Evolutionary conservation across 2,888 invertebrate species (phyloP).

Genomic region (Phragmatobia fuliginosa): DNA sequence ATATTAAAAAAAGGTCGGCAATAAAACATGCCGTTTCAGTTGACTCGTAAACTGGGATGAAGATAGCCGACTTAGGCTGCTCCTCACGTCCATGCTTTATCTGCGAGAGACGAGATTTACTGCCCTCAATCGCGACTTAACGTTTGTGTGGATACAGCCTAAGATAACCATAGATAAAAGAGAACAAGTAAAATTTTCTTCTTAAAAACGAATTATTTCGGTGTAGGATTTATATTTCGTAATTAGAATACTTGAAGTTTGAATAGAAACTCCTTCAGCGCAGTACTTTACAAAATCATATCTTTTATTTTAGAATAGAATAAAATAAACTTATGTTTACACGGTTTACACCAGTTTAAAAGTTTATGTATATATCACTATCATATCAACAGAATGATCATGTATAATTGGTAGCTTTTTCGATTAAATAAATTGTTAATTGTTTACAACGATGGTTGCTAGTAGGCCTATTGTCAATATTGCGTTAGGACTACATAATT

Average conservation of each 20-base stretch:
- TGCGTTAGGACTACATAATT: too few species aligned
- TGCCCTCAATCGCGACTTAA: constrained; percentile 62
- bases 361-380: too few species aligned
- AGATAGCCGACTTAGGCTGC: constrained; percentile 53
- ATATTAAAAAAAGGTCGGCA: constrained; percentile 39
- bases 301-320: not conserved
- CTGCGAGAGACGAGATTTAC: constrained; percentile 64
- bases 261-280: not conserved
- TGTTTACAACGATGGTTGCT: too few species aligned
- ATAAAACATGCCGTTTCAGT: constrained; percentile 39
- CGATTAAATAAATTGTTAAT: too few species aligned
- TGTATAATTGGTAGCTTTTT: too few species aligned
- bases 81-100: constrained; percentile 68
- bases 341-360: too few species aligned
- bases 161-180: constrained; percentile 27
- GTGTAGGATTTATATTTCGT: not conserved
- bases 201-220: not conserved
- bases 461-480: too few species aligned
- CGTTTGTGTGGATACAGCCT: constrained; percentile 56
- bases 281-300: not conserved
- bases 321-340: too few species aligned
- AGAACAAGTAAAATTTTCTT: constrained; percentile 10
- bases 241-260: not conserved
- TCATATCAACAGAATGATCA: too few species aligned
- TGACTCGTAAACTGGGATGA: constrained; percentile 52